Evolutionary conservation across 2,888 invertebrate species (phyloP), one percentile per base, ranked within the genome.

Genomic region (Drosophila emarginata): DNA sequence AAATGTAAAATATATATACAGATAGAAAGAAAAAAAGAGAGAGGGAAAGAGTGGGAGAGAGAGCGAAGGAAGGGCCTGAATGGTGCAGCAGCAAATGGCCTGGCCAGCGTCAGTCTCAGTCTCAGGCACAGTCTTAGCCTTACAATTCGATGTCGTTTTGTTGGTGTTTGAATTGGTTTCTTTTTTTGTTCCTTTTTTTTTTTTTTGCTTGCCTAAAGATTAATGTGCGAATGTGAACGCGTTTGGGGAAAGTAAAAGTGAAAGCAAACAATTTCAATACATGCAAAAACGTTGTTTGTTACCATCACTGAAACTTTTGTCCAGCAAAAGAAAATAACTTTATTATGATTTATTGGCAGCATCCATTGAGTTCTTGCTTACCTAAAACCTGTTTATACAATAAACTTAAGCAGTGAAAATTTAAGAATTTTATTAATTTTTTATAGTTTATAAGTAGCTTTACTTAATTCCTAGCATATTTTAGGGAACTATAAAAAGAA

Each of bases 1-100:
- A 84, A 80, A 80, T 80, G 71, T 74, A 81, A 72, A 77, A 74
- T 68, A 73, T 61, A 74, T 67, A 53, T 58, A 32, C 9, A 32
- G 9, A 32, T 9, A 32, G 45, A 50, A 5, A 2, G 51, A n/a
- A n/a, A n/a, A n/a, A n/a, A n/a, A n/a, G 15, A 56, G 60, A 67
- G 67, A 59, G 70, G 54, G 73, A 70, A 71, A 32, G 9, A 32
- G 26, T 63, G 60, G 4, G 28, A 28, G 9, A 11, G 32, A 32
- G 32, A 32, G 4, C 11, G 32, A 32, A 32, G 32, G 32, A 9
- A 9, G 32, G 2, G 32, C 2, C 11, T 1, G 32, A 9, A 45
- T 21, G 18, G 18, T 45, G 45, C 21, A 12, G 45, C 45, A 45
- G 45, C 45, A 45, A 45, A 18, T 45, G 45, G 45, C 45, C 45